Base-by-base conservation (phyloP, 2,113 vertebrate species). In the Esox niger region DNA sequence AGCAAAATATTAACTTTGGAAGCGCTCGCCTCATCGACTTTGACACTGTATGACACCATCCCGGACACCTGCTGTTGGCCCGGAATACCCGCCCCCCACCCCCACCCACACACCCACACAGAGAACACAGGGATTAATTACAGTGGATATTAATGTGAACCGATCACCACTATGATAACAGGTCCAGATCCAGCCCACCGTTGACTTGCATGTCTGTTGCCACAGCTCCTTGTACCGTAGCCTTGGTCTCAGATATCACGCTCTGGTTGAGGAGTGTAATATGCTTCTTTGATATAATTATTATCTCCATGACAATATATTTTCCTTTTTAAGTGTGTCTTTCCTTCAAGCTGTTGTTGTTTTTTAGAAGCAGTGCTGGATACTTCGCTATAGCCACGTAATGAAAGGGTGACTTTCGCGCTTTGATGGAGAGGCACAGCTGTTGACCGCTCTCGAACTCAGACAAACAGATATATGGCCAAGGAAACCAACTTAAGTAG, bases 1-100 rank as follows among this genome's bases (percentile, higher is more conserved):
- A 91, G 83, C 84, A 89, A 84, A 91, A 89, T 91, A 90, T 92
- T 90, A 91, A 91, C 88, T 91, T 91, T 90, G 89, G 88, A 90
- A 81, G 84, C 82, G 75, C 76, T 85, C 80, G 79, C 81, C 80
- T 69, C 66, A 68, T 82, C 64, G 70, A 73, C 71, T 86, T 63
- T 59, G 73, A 83, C 79, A 76, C 70, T 71, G 62, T 77, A 75
- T 77, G 64, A 81, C 86, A 83, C 80, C 78, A 69, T 74, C 66
- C 84, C 52, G 86, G 86, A 82, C 88, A 92, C 90, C 90, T 91
- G 90, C 89, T 87, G 81, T 70, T 71, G 35, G 52, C 27, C n/a
- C 49, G 69, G 58, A 1, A 60, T 49, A n/a, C n/a, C n/a, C n/a
- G n/a, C n/a, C n/a, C n/a, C n/a, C n/a, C n/a, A n/a, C n/a, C n/a